Conservation (phyloP, 35 echinoderm and acorn worm species). For the Hemicentrotus pulcherrimus region DNA sequence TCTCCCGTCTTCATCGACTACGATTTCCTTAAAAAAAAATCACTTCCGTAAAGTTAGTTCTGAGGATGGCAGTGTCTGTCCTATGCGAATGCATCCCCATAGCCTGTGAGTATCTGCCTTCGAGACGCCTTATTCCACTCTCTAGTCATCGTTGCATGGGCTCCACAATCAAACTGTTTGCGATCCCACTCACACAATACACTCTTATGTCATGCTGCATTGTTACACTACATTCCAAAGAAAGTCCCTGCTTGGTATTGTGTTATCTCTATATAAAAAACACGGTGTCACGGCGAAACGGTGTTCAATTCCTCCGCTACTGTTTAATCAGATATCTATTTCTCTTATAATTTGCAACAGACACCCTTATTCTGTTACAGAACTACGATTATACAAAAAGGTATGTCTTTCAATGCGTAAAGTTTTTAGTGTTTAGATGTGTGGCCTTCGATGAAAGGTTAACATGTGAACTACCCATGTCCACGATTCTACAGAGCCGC, state of each 20-base stretch:
- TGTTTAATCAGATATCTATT: neutral
- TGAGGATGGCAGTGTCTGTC: neutral
- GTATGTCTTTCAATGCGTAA: neutral
- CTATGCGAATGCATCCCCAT: neutral
- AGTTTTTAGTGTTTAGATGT: neutral
- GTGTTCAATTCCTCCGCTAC: too few species aligned
- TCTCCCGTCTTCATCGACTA: slow-evolving; percentile 32
- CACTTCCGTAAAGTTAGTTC: neutral
- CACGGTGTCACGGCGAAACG: neutral
- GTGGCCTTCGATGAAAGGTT: neutral
- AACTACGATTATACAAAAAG: neutral
- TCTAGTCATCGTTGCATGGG: neutral
- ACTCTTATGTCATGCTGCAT: neutral
- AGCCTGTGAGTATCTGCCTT: neutral
- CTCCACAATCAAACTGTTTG: neutral
- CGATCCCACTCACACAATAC: neutral
- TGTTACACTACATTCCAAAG: neutral
- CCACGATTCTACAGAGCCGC: neutral
- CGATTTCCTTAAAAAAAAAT: neutral
- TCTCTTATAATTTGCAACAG: neutral
- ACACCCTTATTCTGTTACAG: neutral
- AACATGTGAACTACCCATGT: neutral
- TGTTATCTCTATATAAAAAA: neutral
- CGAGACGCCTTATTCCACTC: neutral
- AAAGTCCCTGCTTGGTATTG: neutral